Conservation (phyloP, 2,797 vertebrate genomes). For the Petrocephalus sullivani region DNA sequence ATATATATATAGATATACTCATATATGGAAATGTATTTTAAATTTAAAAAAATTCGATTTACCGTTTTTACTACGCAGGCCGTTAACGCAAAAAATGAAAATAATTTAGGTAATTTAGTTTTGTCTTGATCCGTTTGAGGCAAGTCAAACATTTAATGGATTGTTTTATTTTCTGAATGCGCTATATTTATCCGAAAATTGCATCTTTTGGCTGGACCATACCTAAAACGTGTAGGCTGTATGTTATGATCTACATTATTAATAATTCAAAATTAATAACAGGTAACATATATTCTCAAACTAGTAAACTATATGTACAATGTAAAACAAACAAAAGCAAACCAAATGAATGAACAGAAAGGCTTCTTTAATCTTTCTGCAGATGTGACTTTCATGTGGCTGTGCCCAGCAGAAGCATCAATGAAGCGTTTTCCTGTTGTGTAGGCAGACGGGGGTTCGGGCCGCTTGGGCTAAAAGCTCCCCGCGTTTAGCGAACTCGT, state of each 20-base stretch:
- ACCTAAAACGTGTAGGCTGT: background rate
- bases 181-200: background rate
- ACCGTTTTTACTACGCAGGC: background rate
- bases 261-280: background rate
- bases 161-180: background rate
- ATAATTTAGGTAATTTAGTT: background rate
- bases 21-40: background rate
- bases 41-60: background rate
- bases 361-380: background rate
- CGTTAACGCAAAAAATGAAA: background rate
- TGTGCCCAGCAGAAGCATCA: background rate
- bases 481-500: background rate
- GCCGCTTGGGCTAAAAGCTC: background rate
- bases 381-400: background rate
- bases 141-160: background rate
- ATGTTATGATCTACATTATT: background rate
- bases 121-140: background rate
- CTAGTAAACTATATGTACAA: background rate
- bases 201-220: background rate
- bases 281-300: background rate
- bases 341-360: background rate
- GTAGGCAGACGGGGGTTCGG: background rate
- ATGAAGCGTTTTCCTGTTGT: background rate
- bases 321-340: background rate
- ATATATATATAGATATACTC: background rate